Percentiles rank a stretch among this genome's conserved stretches.
Conservation (phyloP, 64 coral and sea anemone genomes). For the Montipora sp. region DNA sequence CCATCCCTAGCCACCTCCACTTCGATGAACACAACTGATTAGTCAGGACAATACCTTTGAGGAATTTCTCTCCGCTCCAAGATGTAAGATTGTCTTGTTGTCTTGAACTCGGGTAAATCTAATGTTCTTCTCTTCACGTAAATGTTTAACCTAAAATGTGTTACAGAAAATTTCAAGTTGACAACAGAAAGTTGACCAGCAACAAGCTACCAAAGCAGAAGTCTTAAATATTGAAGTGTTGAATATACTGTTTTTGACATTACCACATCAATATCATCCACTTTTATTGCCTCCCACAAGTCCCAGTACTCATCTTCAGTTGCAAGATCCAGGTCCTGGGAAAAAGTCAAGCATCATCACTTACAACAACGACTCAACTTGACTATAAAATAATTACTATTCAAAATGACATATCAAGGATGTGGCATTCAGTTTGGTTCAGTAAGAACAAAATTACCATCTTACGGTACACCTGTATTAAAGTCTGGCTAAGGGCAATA, state of each 20-base stretch:
- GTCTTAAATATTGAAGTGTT: too few relatives aligned
- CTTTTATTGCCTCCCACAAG: slow-evolving; percentile 95
- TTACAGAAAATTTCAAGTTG: neutral
- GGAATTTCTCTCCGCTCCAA: slow-evolving; percentile 86
- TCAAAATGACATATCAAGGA: too few relatives aligned
- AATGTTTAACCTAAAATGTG: slow-evolving; percentile 64
- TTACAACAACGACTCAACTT: neutral
- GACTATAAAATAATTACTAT: too few relatives aligned
- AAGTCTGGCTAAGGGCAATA: too few relatives aligned
- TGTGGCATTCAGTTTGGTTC: too few relatives aligned
- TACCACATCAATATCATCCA: slow-evolving; percentile 78
- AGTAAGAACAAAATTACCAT: too few relatives aligned
- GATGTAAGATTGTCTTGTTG: slow-evolving; percentile 91
- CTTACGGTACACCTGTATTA: too few relatives aligned
- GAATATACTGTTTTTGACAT: neutral
- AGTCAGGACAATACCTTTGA: slow-evolving; percentile 47
- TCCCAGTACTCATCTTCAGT: slow-evolving; percentile 94
- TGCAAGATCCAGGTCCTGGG: slow-evolving; percentile 70
- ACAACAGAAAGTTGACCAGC: neutral
- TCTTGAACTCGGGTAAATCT: slow-evolving; percentile 86
- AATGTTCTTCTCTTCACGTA: slow-evolving; percentile 81
- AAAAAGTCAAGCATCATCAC: neutral
- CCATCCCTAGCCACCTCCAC: too few relatives aligned
- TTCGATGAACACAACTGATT: neutral
- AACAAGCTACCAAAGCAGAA: neutral